phyloP scores from a whole-genome alignment of 1,140 invertebrate species.

The Zaprionus africanus region DNA sequence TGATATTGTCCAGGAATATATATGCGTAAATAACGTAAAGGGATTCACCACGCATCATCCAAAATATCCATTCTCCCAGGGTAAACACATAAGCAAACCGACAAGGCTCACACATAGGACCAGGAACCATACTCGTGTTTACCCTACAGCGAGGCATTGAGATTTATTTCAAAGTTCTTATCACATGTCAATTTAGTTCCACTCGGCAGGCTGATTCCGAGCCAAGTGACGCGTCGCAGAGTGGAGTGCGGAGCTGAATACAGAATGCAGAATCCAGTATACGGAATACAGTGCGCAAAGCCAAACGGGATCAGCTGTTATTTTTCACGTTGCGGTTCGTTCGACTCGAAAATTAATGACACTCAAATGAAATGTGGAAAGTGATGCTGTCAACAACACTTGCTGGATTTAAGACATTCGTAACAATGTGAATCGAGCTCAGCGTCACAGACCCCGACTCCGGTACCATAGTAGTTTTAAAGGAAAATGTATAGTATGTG shows the following conservation, averaged over 20 bases:
- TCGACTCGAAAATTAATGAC: slow-evolving; percentile 77
- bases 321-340: slow-evolving; percentile 74
- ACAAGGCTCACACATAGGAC: not conserved
- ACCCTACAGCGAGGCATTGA: slow-evolving; percentile 17
- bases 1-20: no score
- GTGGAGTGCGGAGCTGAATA: not conserved
- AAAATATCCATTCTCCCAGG: no score
- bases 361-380: slow-evolving; percentile 76
- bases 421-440: slow-evolving; percentile 18
- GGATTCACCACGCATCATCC: no score
- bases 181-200: slow-evolving; percentile 79
- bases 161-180: slow-evolving; percentile 70
- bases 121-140: not conserved
- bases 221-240: not conserved
- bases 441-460: not conserved
- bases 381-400: slow-evolving; percentile 81
- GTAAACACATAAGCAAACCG: no score
- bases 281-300: slow-evolving; percentile 36
- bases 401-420: slow-evolving; percentile 58
- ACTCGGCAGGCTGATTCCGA: slow-evolving; percentile 56
- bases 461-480: not conserved
- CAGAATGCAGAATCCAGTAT: not conserved
- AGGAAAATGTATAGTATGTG: not conserved
- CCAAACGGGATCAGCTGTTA: slow-evolving; percentile 73
- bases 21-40: no score